Evolutionary conservation across 2,888 invertebrate genomes (phyloP), one percentile per base, ranked within the genome.

Genomic region (Drosophila testacea): DNA sequence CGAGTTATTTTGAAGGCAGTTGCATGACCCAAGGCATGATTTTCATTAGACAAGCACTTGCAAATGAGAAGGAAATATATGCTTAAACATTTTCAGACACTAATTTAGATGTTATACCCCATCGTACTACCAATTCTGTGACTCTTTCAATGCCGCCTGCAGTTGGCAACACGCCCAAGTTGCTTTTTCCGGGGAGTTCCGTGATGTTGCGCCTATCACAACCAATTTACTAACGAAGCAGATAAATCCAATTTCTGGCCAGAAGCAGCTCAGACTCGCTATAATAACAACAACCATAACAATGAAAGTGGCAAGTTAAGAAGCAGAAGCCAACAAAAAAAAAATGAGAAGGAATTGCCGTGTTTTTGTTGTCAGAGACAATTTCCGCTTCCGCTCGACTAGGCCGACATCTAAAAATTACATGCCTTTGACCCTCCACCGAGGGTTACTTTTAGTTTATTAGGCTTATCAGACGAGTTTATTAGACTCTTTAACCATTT

Each of bases 151-250:
- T 68, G 73, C 46, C 77, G 70, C 63, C 67, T 75, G 56, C 78
- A 71, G 68, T 78, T 80, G 81, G 76, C 73, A 79, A 42, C 32
- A 42, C 55, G 71, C 66, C 78, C 78, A 67, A 69, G 66, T 59
- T 70, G 61, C 32, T 47, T 60, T 55, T 72, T 60, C 56, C 57
- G 46, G 63, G 55, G 47, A 51, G 64, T 59, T 66, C 64, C 70
- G 65, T 73, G 76, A 73, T 61, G 83, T 70, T 79, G 76, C 83
- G 85, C 87, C 85, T 85, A 85, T 85, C 85, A 87, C 88, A 87
- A 77, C 85, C 85, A 86, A 89, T 86, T 86, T 86, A 89, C 85
- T 89, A 89, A 89, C 85, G 85, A 89, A 88, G 85, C 86, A 86
- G 88, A 86, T 89, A 89, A 86, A 89, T 89, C 83, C 88, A 86